phyloP scores from a whole-genome alignment of 2,113 vertebrate species.

The Oncorhynchus clarkii region DNA sequence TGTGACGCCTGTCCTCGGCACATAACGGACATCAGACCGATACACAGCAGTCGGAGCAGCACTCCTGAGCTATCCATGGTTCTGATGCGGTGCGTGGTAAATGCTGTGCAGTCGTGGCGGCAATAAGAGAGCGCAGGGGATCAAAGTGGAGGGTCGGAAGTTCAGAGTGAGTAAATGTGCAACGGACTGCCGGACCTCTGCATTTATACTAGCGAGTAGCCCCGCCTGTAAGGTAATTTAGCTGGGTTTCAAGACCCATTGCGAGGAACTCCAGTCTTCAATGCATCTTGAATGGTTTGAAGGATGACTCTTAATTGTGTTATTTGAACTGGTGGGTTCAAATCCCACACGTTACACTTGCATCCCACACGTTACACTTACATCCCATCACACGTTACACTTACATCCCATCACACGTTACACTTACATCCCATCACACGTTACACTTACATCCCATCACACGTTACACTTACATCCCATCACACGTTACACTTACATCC shows the following conservation, averaged over 20 bases:
- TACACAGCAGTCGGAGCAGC: slow-evolving; percentile 55
- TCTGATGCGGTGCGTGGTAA: slow-evolving; percentile 18
- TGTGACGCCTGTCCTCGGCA: slow-evolving; percentile 62
- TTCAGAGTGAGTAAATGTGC: not conserved
- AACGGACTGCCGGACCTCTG: slow-evolving; percentile 5
- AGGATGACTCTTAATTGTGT: no score
- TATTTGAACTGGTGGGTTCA: no score
- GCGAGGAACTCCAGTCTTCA: not conserved
- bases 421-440: no score
- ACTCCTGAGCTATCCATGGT: slow-evolving; percentile 69
- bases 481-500: no score
- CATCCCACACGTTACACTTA: no score
- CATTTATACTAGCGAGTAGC: slow-evolving; percentile 36
- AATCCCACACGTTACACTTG: no score
- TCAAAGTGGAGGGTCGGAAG: slow-evolving; percentile 3
- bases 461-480: no score
- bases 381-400: no score
- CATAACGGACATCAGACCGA: slow-evolving; percentile 48
- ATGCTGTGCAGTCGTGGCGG: not conserved
- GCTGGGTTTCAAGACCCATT: not conserved
- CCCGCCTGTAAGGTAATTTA: slow-evolving; percentile 29
- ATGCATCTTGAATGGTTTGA: no score
- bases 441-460: no score
- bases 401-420: no score
- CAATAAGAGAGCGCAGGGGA: not conserved